Evolutionary conservation across 2,797 vertebrate species (phyloP).

Genomic region (Bryconaethiops microstoma): DNA sequence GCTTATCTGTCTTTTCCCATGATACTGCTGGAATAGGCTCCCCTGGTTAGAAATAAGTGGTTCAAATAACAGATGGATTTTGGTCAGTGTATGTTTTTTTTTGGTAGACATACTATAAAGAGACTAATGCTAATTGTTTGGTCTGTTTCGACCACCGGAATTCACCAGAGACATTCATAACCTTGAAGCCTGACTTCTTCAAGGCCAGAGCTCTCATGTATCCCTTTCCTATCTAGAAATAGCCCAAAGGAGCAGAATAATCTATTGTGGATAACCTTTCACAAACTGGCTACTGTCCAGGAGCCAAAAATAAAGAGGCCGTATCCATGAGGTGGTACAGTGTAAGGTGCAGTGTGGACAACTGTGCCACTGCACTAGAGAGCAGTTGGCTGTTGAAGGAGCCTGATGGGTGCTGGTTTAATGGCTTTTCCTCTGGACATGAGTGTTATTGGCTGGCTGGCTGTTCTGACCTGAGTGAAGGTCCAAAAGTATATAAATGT

Average conservation of each 20-base stretch:
- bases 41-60: too few relatives aligned
- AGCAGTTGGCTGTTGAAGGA: background rate
- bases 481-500: background rate
- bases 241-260: conserved; percentile 35
- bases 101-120: background rate
- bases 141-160: background rate
- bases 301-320: conserved; percentile 11
- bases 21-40: too few relatives aligned
- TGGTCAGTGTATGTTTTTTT: too few relatives aligned
- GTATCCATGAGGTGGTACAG: conserved; percentile 33
- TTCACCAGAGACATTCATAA: background rate
- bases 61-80: background rate
- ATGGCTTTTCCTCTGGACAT: background rate
- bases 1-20: too few relatives aligned
- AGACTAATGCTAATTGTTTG: too few relatives aligned
- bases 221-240: conserved; percentile 46
- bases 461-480: background rate
- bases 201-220: conserved; percentile 39
- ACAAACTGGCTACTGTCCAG: conserved; percentile 20
- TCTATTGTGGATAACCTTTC: conserved; percentile 37
- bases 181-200: conserved; percentile 19
- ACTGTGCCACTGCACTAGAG: background rate
- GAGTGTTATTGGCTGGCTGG: background rate
- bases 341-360: conserved; percentile 20
- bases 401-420: background rate